Evolutionary conservation across 2,113 vertebrate species (phyloP).

Genomic region (Peromyscus maniculatus): DNA sequence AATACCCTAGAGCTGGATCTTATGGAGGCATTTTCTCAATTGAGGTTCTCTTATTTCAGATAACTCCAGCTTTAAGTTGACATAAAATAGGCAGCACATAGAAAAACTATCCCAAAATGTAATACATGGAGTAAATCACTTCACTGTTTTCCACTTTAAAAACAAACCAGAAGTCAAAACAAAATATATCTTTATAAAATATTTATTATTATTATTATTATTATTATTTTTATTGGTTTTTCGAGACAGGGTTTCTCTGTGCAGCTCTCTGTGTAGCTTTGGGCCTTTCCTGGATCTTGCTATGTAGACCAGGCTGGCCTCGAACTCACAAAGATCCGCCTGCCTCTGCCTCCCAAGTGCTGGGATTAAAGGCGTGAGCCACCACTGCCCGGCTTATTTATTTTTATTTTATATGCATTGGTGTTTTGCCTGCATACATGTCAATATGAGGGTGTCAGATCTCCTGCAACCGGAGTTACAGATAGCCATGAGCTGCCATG

Average conservation of each 20-base stretch:
- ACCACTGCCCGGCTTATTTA: background rate
- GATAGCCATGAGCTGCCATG: background rate
- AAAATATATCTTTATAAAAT: background rate
- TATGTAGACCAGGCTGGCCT: no score
- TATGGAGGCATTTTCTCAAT: background rate
- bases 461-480: background rate
- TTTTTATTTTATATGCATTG: background rate
- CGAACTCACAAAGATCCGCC: no score
- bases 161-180: background rate
- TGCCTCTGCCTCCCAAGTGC: no score
- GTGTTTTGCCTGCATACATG: background rate
- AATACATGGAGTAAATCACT: background rate
- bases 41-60: background rate
- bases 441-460: background rate
- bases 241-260: no score
- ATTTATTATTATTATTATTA: background rate
- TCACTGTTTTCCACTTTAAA: constrained; percentile 5
- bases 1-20: background rate
- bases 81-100: background rate
- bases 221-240: no score
- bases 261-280: no score
- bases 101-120: background rate
- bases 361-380: no score
- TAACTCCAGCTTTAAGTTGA: background rate
- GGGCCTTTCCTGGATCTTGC: no score